Evolutionary conservation across 2,888 invertebrate species (phyloP).

Genomic region (Folsomia candida): DNA sequence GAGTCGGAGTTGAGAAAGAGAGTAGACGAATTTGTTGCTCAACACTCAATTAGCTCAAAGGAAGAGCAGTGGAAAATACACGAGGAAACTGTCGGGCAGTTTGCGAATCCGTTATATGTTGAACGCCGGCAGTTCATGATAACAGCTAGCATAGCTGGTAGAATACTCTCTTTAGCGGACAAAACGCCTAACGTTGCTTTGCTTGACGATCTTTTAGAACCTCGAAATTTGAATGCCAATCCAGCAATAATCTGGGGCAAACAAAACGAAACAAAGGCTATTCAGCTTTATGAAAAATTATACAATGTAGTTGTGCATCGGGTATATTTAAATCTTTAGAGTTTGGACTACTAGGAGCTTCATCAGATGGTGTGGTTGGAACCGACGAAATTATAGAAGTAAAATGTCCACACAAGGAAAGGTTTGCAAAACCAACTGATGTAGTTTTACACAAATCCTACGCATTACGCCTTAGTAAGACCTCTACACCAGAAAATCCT

Average conservation of each 20-base stretch:
- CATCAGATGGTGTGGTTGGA: conserved; percentile 31
- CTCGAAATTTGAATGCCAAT: background rate
- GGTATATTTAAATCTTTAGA: conserved; percentile 24
- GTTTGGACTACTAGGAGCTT: conserved; percentile 30
- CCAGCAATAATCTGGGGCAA: background rate
- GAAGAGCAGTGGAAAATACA: background rate
- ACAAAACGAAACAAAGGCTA: conserved; percentile 12
- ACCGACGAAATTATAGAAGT: conserved; percentile 21
- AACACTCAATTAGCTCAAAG: no score
- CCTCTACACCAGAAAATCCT: no score
- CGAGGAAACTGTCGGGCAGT: background rate
- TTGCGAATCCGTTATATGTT: background rate
- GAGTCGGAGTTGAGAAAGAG: no score
- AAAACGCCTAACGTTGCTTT: background rate
- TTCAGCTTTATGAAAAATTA: conserved; percentile 8
- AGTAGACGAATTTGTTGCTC: no score
- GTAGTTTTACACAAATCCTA: no score
- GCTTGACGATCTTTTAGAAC: background rate
- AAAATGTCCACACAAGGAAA: conserved; percentile 26
- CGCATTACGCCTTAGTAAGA: no score
- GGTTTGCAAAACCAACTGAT: no score
- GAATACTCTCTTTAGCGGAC: background rate
- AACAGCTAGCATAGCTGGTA: background rate
- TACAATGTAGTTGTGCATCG: conserved; percentile 15
- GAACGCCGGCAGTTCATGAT: background rate